phyloP scores from a whole-genome alignment of 2,113 vertebrate species.

The Formicarius rufipectus region DNA sequence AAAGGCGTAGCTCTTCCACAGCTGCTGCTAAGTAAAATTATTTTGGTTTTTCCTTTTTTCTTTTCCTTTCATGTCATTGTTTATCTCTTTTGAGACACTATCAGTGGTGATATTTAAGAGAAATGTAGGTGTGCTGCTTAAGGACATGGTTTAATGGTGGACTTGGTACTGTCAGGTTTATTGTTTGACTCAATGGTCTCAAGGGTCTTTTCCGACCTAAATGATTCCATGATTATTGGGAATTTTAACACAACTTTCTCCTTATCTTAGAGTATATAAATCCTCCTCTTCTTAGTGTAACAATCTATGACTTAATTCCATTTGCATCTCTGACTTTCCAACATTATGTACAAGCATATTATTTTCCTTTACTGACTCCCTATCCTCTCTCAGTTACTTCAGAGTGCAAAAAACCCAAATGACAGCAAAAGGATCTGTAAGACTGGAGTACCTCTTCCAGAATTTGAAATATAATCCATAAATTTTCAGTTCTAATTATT shows the following conservation, averaged over 20 bases:
- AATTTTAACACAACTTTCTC: not conserved
- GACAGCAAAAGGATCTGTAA: not conserved
- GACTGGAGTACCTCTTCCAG: not conserved
- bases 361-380: not conserved
- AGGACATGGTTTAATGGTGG: not conserved
- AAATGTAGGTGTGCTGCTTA: fast-evolving
- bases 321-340: not conserved
- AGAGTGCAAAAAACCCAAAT: not conserved
- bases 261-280: not conserved
- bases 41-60: not conserved
- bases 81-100: not conserved
- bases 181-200: not conserved
- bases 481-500: not conserved
- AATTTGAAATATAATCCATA: not conserved
- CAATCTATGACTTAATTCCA: not conserved
- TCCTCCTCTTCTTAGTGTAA: not conserved
- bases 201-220: not conserved
- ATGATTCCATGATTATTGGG: not conserved
- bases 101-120: not conserved
- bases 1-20: not conserved
- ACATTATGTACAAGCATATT: not conserved
- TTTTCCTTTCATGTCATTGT: not conserved
- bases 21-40: not conserved
- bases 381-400: not conserved
- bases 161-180: not conserved